These are phyloP conservation scores for Torymus tubicola DNA, from an alignment of 2,888 invertebrate species.

Conservation along the genomic window DNA sequence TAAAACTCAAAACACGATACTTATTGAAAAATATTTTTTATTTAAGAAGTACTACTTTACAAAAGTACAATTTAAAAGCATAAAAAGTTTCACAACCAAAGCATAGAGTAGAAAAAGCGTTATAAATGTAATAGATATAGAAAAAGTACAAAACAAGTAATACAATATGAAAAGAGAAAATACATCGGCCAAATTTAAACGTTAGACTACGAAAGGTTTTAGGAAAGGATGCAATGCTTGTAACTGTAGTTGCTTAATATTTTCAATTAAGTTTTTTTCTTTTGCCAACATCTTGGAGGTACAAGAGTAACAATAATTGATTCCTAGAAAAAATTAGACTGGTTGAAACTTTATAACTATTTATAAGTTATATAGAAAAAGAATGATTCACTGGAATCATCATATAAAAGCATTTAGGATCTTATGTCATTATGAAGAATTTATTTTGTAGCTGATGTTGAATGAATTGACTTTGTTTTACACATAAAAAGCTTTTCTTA, in stretches of 20 bases:
- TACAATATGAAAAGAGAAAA: no score
- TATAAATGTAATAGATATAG: slow-evolving; percentile 16
- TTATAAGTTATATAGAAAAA: slow-evolving; percentile 11
- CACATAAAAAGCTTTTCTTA: no score
- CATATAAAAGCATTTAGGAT: background rate
- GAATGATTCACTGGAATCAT: background rate
- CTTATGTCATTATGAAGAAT: no score
- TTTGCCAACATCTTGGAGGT: slow-evolving; percentile 71
- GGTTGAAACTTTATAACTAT: slow-evolving; percentile 18
- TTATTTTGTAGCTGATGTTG: no score
- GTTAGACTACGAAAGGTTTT: background rate
- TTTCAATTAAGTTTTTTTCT: slow-evolving; percentile 69
- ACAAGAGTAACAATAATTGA: slow-evolving; percentile 72
- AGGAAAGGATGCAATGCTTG: slow-evolving; percentile 9
- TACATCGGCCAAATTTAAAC: slow-evolving; percentile 14
- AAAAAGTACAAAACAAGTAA: slow-evolving; percentile 24
- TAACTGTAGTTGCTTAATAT: slow-evolving; percentile 28
- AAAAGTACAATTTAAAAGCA: slow-evolving; percentile 49
- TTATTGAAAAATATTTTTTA: slow-evolving; percentile 62
- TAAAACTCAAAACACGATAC: slow-evolving; percentile 51
- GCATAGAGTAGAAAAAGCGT: slow-evolving; percentile 19
- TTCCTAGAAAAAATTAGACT: slow-evolving; percentile 68
- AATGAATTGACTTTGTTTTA: no score
- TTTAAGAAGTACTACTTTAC: slow-evolving; percentile 60
- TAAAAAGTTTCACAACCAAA: slow-evolving; percentile 48